phyloP scores from a whole-genome alignment of 2,797 vertebrate genomes.

The Tokudaia muenninki region DNA sequence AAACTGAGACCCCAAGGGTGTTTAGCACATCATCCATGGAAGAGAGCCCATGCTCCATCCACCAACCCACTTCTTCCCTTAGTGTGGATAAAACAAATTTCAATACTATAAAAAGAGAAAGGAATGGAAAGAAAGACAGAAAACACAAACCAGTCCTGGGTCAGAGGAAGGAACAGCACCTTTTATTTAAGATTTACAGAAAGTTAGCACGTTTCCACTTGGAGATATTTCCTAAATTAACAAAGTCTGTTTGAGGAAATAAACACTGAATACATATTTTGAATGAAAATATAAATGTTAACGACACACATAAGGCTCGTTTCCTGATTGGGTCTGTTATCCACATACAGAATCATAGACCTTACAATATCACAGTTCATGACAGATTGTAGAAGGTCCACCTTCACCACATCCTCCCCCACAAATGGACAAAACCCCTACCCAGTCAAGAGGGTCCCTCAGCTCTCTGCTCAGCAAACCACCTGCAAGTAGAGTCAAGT shows the following conservation, averaged over 20 bases:
- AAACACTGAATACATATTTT: constrained; percentile 76
- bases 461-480: constrained; percentile 48
- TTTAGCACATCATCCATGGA: background rate
- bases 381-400: constrained; percentile 59
- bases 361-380: constrained; percentile 74
- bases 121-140: constrained; percentile 79
- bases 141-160: constrained; percentile 84
- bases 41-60: background rate
- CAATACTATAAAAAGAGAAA: constrained; percentile 40
- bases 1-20: background rate
- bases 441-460: constrained; percentile 35
- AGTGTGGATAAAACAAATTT: background rate
- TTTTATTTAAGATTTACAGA: constrained; percentile 86
- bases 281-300: constrained; percentile 71
- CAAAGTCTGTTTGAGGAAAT: constrained; percentile 78
- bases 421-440: background rate
- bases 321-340: constrained; percentile 66
- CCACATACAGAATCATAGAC: constrained; percentile 69
- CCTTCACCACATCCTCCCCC: constrained; percentile 9
- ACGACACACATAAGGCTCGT: constrained; percentile 71
- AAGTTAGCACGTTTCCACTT: constrained; percentile 79
- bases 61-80: constrained; percentile 60
- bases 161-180: constrained; percentile 83
- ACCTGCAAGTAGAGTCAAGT: constrained; percentile 28
- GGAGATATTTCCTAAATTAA: constrained; percentile 75